Conservation (phyloP, 2,113 vertebrate species). For the Eonycteris spelaea region DNA sequence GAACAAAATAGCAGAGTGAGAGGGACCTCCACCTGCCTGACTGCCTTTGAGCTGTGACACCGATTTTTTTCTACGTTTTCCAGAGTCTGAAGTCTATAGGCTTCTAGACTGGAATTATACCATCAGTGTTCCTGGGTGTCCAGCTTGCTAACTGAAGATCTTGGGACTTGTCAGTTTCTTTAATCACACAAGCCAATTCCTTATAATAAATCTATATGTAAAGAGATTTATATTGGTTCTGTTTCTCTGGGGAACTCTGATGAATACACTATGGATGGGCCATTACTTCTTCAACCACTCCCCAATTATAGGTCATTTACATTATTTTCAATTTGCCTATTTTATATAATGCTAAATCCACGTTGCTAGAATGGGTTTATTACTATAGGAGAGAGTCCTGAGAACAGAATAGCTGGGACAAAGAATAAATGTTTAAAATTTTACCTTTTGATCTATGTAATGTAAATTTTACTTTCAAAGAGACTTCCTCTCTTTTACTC, state of each 20-base stretch:
- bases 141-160: background rate
- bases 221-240: background rate
- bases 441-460: background rate
- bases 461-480: background rate
- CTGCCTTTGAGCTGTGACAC: background rate
- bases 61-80: background rate
- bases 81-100: background rate
- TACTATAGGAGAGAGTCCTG: background rate
- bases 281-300: background rate
- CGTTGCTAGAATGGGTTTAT: background rate
- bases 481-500: background rate
- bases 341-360: conserved; percentile 2
- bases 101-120: background rate
- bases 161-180: background rate
- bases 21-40: background rate
- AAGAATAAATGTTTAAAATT: background rate
- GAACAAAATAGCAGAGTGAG: background rate
- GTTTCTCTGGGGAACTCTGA: background rate
- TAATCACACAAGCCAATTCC: background rate
- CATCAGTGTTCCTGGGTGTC: background rate
- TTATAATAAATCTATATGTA: background rate
- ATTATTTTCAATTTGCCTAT: background rate
- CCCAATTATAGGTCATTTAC: background rate
- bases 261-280: background rate
- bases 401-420: background rate